Evolutionary conservation across 1,140 invertebrate genomes (phyloP).

Genomic region (Bilobella aurantiaca): DNA sequence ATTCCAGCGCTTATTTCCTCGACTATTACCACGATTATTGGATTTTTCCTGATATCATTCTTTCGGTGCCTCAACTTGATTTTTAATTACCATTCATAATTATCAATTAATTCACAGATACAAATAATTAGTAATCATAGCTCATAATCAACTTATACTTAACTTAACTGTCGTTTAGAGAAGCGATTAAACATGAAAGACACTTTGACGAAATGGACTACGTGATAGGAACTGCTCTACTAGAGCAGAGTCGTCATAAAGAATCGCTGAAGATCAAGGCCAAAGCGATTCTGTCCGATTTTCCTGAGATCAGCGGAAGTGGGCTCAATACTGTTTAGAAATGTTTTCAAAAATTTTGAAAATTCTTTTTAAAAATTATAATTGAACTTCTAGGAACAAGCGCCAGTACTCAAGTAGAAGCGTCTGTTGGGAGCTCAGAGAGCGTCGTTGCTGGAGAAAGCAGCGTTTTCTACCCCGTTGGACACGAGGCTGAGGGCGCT

Average conservation of each 20-base stretch:
- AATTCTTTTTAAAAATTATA: too few relatives aligned
- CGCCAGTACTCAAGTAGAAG: too few relatives aligned
- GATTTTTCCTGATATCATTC: background rate
- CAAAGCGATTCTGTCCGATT: background rate
- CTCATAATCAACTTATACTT: too few relatives aligned
- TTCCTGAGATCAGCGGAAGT: too few relatives aligned
- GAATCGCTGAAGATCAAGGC: background rate
- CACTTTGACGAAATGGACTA: constrained; percentile 11
- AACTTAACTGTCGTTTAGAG: background rate
- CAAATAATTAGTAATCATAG: too few relatives aligned
- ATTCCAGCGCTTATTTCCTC: background rate
- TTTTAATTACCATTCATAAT: background rate
- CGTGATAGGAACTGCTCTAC: constrained; percentile 12
- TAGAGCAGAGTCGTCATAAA: background rate
- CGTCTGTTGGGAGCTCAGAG: too few relatives aligned
- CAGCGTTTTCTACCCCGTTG: too few relatives aligned
- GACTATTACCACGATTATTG: background rate
- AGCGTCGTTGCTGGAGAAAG: too few relatives aligned
- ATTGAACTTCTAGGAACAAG: too few relatives aligned
- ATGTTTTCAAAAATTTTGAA: too few relatives aligned
- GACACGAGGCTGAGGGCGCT: too few relatives aligned
- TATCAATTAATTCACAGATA: background rate
- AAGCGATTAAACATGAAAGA: background rate
- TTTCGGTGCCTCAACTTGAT: background rate
- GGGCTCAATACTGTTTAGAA: too few relatives aligned